phyloP scores from a whole-genome alignment of 2,113 vertebrate genomes.

The Poeciliopsis occidentalis region DNA sequence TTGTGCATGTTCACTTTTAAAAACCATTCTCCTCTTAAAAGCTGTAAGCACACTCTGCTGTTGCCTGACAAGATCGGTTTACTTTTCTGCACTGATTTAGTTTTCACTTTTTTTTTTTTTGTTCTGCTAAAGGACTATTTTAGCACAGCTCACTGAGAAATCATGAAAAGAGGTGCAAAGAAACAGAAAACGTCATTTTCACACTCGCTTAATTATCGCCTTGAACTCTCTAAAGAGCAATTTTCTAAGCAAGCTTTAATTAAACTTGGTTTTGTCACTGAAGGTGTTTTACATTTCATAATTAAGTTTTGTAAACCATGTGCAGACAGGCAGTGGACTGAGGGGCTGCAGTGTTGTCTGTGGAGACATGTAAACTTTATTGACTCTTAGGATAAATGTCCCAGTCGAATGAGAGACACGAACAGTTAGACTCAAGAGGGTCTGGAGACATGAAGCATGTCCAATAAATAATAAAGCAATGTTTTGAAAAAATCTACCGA shows the following conservation, averaged over 20 bases:
- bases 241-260: constrained; percentile 51
- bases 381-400: constrained; percentile 5
- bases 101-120: constrained; percentile 19
- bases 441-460: not conserved
- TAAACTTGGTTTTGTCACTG: constrained; percentile 27
- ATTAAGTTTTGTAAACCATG: constrained; percentile 42
- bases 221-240: constrained; percentile 46
- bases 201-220: constrained; percentile 68
- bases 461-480: not conserved
- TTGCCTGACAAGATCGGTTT: constrained; percentile 60
- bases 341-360: constrained; percentile 15
- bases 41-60: constrained; percentile 29
- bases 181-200: constrained; percentile 41
- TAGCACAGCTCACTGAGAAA: constrained; percentile 10
- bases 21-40: constrained; percentile 19
- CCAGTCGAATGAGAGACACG: not conserved
- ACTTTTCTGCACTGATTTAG: constrained; percentile 36
- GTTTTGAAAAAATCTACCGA: not conserved
- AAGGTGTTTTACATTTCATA: constrained; percentile 25
- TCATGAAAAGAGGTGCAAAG: constrained; percentile 5
- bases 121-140: constrained; percentile 31
- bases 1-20: constrained; percentile 24
- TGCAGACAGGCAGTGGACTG: constrained; percentile 24
- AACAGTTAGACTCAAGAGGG: not conserved
- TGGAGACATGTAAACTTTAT: not conserved